These are phyloP conservation scores for Sebastes wilsoni DNA, from an alignment of 2,797 vertebrate species.

Conservation along the genomic window DNA sequence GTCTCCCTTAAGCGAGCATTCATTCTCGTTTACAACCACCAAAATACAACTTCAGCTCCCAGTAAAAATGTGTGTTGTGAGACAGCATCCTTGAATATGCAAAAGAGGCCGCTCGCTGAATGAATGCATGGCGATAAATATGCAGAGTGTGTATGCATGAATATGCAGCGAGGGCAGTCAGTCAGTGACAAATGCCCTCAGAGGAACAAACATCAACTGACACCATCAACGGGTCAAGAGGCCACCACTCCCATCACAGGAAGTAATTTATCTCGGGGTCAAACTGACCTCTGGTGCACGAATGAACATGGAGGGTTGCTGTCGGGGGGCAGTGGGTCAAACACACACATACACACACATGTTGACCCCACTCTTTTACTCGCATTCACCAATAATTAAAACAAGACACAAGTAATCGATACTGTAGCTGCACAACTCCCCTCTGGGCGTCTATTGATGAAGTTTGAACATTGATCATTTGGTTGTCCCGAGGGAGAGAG, in stretches of 20 bases:
- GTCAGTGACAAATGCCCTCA: constrained; percentile 18
- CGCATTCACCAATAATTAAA: constrained; percentile 70
- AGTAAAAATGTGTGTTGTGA: not conserved
- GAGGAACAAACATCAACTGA: constrained; percentile 24
- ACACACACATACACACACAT: not conserved
- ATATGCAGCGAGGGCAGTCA: not conserved
- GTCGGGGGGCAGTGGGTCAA: constrained; percentile 37
- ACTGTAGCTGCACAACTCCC: constrained; percentile 7
- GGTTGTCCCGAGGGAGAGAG: constrained; percentile 23
- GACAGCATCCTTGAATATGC: not conserved
- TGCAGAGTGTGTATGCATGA: not conserved
- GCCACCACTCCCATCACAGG: constrained; percentile 44
- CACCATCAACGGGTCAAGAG: constrained; percentile 40
- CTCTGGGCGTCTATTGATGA: constrained; percentile 47
- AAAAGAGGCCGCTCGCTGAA: not conserved
- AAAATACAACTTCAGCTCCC: not conserved
- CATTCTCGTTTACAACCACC: not conserved
- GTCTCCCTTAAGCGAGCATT: not conserved
- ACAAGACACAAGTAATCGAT: constrained; percentile 68
- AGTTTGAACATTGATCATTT: constrained; percentile 49
- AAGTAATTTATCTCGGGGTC: constrained; percentile 60
- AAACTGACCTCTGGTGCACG: constrained; percentile 39
- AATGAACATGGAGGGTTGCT: constrained; percentile 7
- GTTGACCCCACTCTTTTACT: constrained; percentile 34
- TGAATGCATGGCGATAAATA: constrained; percentile 7